These are phyloP conservation scores for Bembecia ichneumoniformis DNA, from an alignment of 2,888 invertebrate species.

Conservation along the genomic window DNA sequence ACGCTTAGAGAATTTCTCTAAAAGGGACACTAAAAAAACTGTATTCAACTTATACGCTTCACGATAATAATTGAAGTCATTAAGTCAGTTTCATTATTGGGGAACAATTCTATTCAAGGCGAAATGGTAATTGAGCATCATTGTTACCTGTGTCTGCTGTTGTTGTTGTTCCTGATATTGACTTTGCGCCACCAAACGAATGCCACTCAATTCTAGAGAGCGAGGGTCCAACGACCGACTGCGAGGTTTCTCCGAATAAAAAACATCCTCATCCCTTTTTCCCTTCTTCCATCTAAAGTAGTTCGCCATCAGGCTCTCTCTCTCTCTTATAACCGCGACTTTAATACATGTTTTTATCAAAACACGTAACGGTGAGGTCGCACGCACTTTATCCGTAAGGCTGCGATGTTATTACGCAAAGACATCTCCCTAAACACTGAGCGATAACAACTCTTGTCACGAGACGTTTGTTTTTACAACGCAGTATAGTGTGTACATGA, in stretches of 20 bases:
- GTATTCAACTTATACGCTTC: too few relatives aligned
- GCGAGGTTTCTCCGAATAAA: constrained; percentile 75
- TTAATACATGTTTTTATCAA: constrained; percentile 15
- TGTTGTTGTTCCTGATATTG: constrained; percentile 40
- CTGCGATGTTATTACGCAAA: constrained; percentile 38
- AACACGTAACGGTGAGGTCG: constrained; percentile 11
- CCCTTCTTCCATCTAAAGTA: constrained; percentile 80
- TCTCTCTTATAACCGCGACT: constrained; percentile 20
- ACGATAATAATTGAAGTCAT: too few relatives aligned
- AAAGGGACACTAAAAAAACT: too few relatives aligned
- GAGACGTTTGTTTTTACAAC: constrained; percentile 54
- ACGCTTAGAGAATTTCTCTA: too few relatives aligned
- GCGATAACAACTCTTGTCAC: constrained; percentile 57
- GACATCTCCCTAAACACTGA: constrained; percentile 58
- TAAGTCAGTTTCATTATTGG: not conserved
- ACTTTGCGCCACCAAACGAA: constrained; percentile 70
- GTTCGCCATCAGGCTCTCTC: constrained; percentile 69
- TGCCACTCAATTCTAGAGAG: constrained; percentile 78
- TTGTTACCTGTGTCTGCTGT: constrained; percentile 9
- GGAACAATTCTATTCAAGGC: not conserved
- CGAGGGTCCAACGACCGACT: constrained; percentile 82
- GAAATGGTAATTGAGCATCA: not conserved
- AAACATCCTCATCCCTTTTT: constrained; percentile 70
- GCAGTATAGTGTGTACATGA: constrained; percentile 21
- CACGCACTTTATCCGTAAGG: constrained; percentile 24